These are phyloP conservation scores for Psylliodes chrysocephalus DNA, from an alignment of 2,888 invertebrate species.

Conservation along the genomic window DNA sequence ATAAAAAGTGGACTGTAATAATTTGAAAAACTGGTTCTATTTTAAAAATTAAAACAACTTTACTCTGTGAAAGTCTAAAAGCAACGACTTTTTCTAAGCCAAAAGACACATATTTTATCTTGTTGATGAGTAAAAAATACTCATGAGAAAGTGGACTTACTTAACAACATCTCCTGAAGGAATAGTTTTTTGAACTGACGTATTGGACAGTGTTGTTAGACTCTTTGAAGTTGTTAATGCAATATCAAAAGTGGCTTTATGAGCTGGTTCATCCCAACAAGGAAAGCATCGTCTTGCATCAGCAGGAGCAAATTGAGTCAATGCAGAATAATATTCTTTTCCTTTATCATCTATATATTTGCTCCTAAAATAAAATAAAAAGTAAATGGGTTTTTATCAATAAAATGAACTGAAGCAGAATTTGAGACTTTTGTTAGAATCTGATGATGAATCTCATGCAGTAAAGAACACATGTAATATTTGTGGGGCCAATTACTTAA, in stretches of 20 bases:
- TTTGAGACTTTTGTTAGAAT: too few species aligned
- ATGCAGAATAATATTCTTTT: slow-evolving; percentile 83
- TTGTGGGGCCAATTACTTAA: too few species aligned
- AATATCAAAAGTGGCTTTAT: slow-evolving; percentile 94
- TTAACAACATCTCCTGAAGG: slow-evolving; percentile 39
- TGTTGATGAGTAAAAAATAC: slow-evolving; percentile 35
- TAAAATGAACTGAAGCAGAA: too few species aligned
- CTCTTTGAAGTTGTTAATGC: slow-evolving; percentile 79
- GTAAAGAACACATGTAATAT: too few species aligned
- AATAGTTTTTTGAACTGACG: slow-evolving; percentile 70
- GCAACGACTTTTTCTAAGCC: too few species aligned
- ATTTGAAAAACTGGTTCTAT: too few species aligned
- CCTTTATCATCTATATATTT: slow-evolving; percentile 81
- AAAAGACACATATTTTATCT: too few species aligned
- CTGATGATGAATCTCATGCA: too few species aligned
- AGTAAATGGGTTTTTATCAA: neutral
- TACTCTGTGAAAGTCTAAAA: too few species aligned
- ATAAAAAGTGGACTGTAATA: too few species aligned
- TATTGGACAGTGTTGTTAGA: slow-evolving; percentile 91
- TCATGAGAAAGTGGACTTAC: slow-evolving; percentile 10
- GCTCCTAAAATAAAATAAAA: slow-evolving; percentile 63
- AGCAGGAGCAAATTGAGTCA: slow-evolving; percentile 91
- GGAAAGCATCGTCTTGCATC: slow-evolving; percentile 93
- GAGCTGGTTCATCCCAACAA: slow-evolving; percentile 97
- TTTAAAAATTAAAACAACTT: neutral